These are phyloP conservation scores for Trachops cirrhosus DNA, from an alignment of 2,797 vertebrate species.

Conservation along the genomic window DNA sequence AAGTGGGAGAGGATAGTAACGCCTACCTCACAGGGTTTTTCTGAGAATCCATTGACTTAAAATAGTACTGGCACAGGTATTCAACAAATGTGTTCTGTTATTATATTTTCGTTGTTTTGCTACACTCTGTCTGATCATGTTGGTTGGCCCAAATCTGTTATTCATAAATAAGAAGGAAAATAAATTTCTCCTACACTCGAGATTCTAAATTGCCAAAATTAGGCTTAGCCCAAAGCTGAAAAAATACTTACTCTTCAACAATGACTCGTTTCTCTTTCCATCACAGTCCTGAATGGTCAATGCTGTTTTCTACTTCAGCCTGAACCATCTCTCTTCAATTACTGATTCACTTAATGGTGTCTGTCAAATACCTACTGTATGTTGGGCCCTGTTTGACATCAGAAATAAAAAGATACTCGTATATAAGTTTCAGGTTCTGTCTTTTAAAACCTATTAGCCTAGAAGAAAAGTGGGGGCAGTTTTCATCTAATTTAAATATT, in stretches of 20 bases:
- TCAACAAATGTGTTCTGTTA: background rate
- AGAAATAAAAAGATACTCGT: background rate
- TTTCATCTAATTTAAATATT: background rate
- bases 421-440: background rate
- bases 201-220: background rate
- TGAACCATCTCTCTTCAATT: background rate
- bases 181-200: background rate
- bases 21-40: background rate
- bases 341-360: background rate
- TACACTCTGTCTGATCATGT: background rate
- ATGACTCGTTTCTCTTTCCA: background rate
- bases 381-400: background rate
- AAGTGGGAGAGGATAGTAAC: background rate
- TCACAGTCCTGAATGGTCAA: background rate
- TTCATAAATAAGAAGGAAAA: background rate
- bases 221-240: background rate
- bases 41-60: background rate
- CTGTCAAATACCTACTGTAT: background rate
- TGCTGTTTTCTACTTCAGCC: background rate
- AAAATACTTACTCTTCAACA: background rate
- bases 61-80: background rate
- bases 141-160: background rate
- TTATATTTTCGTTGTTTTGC: background rate
- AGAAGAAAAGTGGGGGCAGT: background rate
- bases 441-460: conserved; percentile 1